Percentiles rank a stretch among this genome's conserved stretches.
Evolutionary conservation across 2,888 invertebrate species (phyloP).

Genomic region (Brassicogethes aeneus): DNA sequence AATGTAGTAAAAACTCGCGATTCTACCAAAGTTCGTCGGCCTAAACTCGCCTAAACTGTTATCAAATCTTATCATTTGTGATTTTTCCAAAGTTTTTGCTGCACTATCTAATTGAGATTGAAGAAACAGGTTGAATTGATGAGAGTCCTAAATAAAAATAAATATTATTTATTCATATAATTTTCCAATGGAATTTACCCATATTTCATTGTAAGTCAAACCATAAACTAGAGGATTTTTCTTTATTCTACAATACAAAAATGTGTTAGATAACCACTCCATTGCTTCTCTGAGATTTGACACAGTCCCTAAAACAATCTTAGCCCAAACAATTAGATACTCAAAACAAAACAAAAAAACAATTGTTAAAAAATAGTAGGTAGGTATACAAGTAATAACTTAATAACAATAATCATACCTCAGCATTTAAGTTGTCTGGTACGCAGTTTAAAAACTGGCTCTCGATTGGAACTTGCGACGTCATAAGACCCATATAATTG

Average conservation of each 20-base stretch:
- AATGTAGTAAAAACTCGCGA: constrained; percentile 96
- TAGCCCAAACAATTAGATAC: too few species aligned
- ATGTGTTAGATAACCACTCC: constrained; percentile 96
- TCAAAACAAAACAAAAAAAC: too few species aligned
- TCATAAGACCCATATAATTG: constrained; percentile 87
- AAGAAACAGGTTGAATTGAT: constrained; percentile 67
- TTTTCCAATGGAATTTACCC: constrained; percentile 42
- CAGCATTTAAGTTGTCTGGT: constrained; percentile 96
- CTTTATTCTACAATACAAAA: constrained; percentile 88
- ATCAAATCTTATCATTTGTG: constrained; percentile 90
- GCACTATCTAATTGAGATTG: constrained; percentile 69
- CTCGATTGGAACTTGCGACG: constrained; percentile 96
- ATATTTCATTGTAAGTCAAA: constrained; percentile 48
- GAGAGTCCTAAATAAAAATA: constrained; percentile 52
- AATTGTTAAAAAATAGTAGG: constrained; percentile 3
- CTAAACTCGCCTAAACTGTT: constrained; percentile 72
- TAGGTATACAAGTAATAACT: constrained; percentile 9
- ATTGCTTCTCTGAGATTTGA: constrained; percentile 93
- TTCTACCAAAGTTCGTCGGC: constrained; percentile 83
- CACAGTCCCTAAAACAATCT: constrained; percentile 92
- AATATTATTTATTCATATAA: constrained; percentile 5
- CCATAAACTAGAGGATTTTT: constrained; percentile 81
- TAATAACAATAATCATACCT: constrained; percentile 47
- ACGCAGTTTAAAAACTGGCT: constrained; percentile 89
- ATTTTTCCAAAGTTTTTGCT: constrained; percentile 80